Evolutionary conservation across 2,888 invertebrate species (phyloP).

Genomic region (Automeris io): DNA sequence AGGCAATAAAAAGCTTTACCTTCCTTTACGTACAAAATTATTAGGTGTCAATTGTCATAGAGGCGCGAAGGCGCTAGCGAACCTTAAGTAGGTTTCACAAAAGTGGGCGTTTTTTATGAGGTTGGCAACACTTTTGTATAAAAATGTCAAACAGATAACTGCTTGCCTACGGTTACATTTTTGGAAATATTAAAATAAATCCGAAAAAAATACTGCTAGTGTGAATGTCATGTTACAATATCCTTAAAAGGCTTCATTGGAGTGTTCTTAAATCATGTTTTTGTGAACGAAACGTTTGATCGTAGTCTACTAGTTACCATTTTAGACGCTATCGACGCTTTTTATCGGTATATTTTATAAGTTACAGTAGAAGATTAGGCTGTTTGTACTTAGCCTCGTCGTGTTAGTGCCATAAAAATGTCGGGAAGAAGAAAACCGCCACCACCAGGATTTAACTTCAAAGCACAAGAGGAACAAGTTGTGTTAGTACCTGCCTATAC

Average conservation of each 20-base stretch:
- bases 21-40: no score
- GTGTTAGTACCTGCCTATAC: constrained; percentile 45
- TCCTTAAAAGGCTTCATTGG: constrained; percentile 5
- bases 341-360: constrained; percentile 18
- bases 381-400: constrained; percentile 10
- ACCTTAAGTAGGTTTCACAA: no score
- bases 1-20: no score
- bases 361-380: constrained; percentile 8
- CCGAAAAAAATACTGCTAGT: constrained; percentile 5
- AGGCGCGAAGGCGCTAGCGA: no score
- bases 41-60: no score
- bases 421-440: constrained; percentile 54
- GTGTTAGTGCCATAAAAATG: constrained; percentile 32
- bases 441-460: constrained; percentile 50
- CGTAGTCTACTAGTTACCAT: constrained; percentile 19
- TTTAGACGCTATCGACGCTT: constrained; percentile 20
- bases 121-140: constrained; percentile 16
- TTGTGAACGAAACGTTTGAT: constrained; percentile 8
- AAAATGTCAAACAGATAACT: constrained; percentile 21
- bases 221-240: not conserved
- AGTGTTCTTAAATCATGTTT: constrained; percentile 20
- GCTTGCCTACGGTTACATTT: constrained; percentile 18
- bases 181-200: constrained; percentile 19
- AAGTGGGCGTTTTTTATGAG: not conserved
- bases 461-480: constrained; percentile 51